Base-by-base conservation (phyloP, 2,113 vertebrate genomes). In the Anseranas semipalmata region DNA sequence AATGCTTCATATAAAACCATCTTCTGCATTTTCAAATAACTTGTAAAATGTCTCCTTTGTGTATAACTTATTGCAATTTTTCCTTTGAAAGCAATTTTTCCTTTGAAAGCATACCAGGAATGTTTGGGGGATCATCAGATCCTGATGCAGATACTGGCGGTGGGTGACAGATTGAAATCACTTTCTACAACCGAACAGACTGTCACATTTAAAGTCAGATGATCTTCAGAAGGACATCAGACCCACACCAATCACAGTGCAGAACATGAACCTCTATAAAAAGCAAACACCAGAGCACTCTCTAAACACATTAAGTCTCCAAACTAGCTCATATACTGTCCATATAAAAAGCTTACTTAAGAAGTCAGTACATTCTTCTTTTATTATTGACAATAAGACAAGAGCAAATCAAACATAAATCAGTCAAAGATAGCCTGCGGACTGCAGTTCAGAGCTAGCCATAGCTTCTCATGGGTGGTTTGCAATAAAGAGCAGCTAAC, bases 331-430 rank as follows among this genome's bases (percentile, higher is more conserved):
- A 22, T 71, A 46, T 30, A 39, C 3, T 45, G 15, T 75, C 62
- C 21, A 8, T 62, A 71, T 24, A 37, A 55, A 87, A 71, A 89
- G 33, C 46, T 60, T 41, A 56, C 39, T 43, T 72, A 85, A 72
- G 58, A 83, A 92, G 24, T 79, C 66, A 70, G 37, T 66, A 48
- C 21, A 56, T 71, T 81, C 45, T 59, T 87, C 58, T 83, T 90
- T 72, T 73, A 35, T 92, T 95, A 70, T 55, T 93, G 58, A 78
- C 2, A 2, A 15, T 50, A 78, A 67, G 62, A 78, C 48, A 87
- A 84, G 66, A 83, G 16, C 3, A 90, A 95, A 92, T 79, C 27
- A 72, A 87, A 87, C 19, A 82, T 27, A 91, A 89, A 89, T 90
- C 79, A 71, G 45, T 46, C 65, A 84, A 35, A 92, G 59, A 55